These are phyloP conservation scores for Orientallactaga sibirica DNA, from an alignment of 2,797 vertebrate genomes.

Conservation along the genomic window DNA sequence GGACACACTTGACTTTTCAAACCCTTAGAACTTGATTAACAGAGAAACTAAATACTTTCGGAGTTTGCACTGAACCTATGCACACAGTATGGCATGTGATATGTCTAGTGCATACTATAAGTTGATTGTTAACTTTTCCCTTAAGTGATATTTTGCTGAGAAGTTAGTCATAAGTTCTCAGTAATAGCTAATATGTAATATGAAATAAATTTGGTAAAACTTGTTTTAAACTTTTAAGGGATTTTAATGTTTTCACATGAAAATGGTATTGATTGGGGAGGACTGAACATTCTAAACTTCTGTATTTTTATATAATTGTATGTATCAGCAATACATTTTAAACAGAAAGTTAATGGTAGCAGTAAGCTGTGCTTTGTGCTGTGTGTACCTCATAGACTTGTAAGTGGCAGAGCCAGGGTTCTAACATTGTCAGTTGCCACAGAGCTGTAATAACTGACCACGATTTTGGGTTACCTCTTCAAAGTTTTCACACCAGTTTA, in stretches of 20 bases:
- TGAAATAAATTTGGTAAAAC: conserved; percentile 43
- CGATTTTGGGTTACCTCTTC: neutral
- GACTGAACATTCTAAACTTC: neutral
- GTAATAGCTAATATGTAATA: neutral
- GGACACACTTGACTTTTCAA: neutral
- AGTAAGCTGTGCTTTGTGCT: neutral
- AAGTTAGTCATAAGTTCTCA: conserved; percentile 33
- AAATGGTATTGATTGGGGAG: conserved; percentile 14
- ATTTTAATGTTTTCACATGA: neutral
- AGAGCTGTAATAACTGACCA: neutral
- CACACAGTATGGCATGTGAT: neutral
- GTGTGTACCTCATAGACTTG: neutral
- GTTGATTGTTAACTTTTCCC: conserved; percentile 38
- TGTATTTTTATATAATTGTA: conserved; percentile 6
- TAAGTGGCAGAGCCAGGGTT: neutral
- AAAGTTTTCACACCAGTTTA: neutral
- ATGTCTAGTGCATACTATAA: neutral
- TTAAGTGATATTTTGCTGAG: conserved; percentile 42
- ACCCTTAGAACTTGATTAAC: neutral
- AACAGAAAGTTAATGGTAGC: neutral
- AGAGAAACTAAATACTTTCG: conserved; percentile 19
- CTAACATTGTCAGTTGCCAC: neutral
- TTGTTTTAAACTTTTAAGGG: conserved; percentile 17
- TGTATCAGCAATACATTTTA: conserved; percentile 43
- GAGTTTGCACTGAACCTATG: conserved; percentile 24